Evolutionary conservation across 2,797 vertebrate genomes (phyloP), one percentile per base, ranked within the genome.

Genomic region (Anabas testudineus): DNA sequence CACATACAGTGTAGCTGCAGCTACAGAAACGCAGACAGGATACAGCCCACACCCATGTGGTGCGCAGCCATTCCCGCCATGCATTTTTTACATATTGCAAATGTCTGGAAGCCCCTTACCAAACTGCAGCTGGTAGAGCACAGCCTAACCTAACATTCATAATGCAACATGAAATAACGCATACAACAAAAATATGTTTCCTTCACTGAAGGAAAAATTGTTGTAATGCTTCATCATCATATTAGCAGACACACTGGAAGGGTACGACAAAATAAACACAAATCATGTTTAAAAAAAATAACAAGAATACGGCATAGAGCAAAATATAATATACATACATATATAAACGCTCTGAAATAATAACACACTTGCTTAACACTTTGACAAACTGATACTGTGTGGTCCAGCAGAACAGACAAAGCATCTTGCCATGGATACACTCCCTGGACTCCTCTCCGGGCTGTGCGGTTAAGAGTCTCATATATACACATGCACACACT

Each of bases 21-120:
- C 77, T 74, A 72, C 78, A 89, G 57, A 81, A 71, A 82, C 51
- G 56, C 80, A 88, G 73, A 87, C 92, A 91, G 92, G 91, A 93
- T 90, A 79, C 74, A 85, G 88, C 79, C 83, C 91, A 92, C 93
- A 87, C 91, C 92, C 92, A 85, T 90, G 90, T 56, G 83, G 86
- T 85, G 75, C 71, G 43, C 58, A 78, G 53, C 75, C 80, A 82
- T 74, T 86, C 78, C 88, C 87, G 74, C 80, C 78, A 78, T 86
- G 83, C 78, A 87, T 90, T 89, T 90, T 83, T 90, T 62, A 90
- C 82, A 90, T 88, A 86, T 81, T 89, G 77, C 80, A 90, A 90
- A 91, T 86, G 86, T 88, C 83, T 90, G 68, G 76, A 83, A 78
- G 67, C 82, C 87, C 81, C 72, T 60, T 15, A 69, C 78, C 73